Evolutionary conservation across 2,797 vertebrate species (phyloP).

Genomic region (Sebastes cheni): DNA sequence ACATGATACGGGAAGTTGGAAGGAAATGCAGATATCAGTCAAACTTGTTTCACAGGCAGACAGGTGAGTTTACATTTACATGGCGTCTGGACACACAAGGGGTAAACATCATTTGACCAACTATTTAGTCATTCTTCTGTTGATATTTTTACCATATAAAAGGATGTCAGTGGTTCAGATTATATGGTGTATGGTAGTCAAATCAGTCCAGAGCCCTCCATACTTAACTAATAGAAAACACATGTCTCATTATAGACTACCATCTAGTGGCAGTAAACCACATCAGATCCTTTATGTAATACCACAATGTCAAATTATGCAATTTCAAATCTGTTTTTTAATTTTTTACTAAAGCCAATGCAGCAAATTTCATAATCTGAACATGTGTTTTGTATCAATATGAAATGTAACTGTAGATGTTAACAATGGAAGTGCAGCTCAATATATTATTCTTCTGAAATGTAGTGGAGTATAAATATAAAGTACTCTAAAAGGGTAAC

Average conservation of each 20-base stretch:
- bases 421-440: not conserved
- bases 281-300: not conserved
- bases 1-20: not conserved
- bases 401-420: not conserved
- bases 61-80: not conserved
- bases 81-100: not conserved
- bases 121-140: not conserved
- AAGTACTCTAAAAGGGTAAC: too few species aligned
- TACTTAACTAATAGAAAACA: not conserved
- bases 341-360: not conserved
- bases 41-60: not conserved
- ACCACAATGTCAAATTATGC: not conserved
- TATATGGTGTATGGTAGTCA: not conserved
- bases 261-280: constrained; percentile 34
- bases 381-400: not conserved
- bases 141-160: not conserved
- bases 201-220: not conserved
- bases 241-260: not conserved
- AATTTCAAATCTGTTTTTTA: not conserved
- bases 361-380: not conserved
- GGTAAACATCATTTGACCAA: not conserved
- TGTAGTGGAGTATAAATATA: too few species aligned
- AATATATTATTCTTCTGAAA: not conserved
- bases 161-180: not conserved
- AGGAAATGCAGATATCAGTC: not conserved